Conservation (phyloP, 2,888 invertebrate species). For the Drosophila nr. perissopoda region DNA sequence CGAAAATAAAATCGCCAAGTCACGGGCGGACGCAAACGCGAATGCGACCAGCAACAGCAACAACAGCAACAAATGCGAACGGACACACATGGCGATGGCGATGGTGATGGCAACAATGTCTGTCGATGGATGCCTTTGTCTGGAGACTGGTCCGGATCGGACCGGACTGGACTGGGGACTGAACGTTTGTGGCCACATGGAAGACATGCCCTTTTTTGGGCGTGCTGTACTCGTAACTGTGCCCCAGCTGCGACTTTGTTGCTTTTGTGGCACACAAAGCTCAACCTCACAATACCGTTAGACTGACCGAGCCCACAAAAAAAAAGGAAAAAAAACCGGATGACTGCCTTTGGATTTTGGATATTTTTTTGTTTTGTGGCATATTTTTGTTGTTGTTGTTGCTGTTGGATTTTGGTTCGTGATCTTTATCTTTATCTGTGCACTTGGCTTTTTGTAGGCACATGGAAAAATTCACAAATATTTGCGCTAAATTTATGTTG, state of each 20-base stretch:
- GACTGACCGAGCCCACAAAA: conserved; percentile 56
- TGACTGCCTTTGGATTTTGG: conserved; percentile 43
- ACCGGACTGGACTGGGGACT: not conserved
- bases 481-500: conserved; percentile 70
- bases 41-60: conserved; percentile 15
- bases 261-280: conserved; percentile 55
- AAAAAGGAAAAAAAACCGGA: conserved; percentile 23
- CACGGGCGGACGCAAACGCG: conserved; percentile 61
- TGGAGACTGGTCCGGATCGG: conserved; percentile 8
- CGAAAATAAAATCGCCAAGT: conserved; percentile 80
- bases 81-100: conserved; percentile 70
- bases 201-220: conserved; percentile 76
- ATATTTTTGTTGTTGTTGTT: conserved; percentile 2
- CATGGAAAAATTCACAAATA: conserved; percentile 67
- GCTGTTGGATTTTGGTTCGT: conserved; percentile 33
- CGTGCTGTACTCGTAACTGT: conserved; percentile 49
- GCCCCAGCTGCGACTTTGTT: conserved; percentile 50
- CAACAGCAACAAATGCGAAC: conserved; percentile 29
- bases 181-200: conserved; percentile 42
- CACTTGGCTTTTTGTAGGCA: conserved; percentile 56
- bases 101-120: conserved; percentile 16
- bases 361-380: conserved; percentile 25
- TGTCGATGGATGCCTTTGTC: conserved; percentile 63
- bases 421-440: conserved; percentile 71
- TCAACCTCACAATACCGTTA: conserved; percentile 63